Base-by-base conservation (phyloP, 2,797 vertebrate genomes). In the Distichodus sexfasciatus region DNA sequence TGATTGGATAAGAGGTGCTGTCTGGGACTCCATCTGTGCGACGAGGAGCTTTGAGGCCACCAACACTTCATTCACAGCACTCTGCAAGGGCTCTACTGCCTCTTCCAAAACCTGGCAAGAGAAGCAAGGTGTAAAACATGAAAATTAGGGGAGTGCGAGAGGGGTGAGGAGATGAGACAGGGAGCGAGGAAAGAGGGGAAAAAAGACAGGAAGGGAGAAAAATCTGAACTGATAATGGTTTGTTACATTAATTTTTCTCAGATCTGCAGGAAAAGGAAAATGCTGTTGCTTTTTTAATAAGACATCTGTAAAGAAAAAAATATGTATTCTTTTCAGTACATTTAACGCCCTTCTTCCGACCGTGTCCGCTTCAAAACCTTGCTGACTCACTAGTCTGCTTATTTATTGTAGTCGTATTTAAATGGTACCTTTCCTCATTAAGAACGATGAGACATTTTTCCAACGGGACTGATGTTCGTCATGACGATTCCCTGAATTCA, bases 11-110 rank as follows among this genome's bases (percentile, higher is more conserved):
- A 87, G 11, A 8, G 47, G 58, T 0, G 74, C 73, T 2, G 80
- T 73, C 23, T 53, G 59, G 0, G 86, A 79, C 12, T 84, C 75
- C 0, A 87, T 57, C 2, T 51, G 68, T 21, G 53, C 76, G 47
- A 66, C 69, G 1, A 93, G 84, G 72, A 51, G 65, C 58, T 89
- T 82, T 9, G 87, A 87, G 4, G 82, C 78, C 1, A 69, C 72
- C 17, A 84, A 60, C 4, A 88, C 73, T 0, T 83, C 66, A 19
- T 54, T 76, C 28, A 79, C 14, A 17, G 24, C 72, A 47, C 40
- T 77, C 54, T 87, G 78, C 62, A 89, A 57, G 6, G 68, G 64
- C 5, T 81, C 47, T 6, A 79, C 55, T 19, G 61, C 74, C 0
- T 72, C 74, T 66, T 87, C 83, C 72, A 90, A 38, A 36, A 61